Conservation (phyloP, 2,113 vertebrate genomes). For the Neodontobutis hainanensis region DNA sequence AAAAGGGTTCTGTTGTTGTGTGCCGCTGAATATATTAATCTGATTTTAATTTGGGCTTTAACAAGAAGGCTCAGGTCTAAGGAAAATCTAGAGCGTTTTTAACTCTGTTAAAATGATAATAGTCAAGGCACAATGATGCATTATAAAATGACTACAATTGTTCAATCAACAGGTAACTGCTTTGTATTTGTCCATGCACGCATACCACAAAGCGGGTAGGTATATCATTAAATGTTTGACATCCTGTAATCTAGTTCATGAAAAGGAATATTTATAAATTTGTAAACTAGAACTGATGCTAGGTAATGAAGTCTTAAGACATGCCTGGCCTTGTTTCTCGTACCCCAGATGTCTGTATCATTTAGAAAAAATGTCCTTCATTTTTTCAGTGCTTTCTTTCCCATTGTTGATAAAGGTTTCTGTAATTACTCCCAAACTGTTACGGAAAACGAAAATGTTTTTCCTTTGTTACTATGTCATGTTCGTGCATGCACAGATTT, state of each 20-base stretch:
- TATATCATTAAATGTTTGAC: not conserved
- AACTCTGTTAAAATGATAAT: not conserved
- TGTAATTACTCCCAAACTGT: slow-evolving; percentile 7
- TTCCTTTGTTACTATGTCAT: not conserved
- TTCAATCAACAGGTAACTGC: not conserved
- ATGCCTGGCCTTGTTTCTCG: not conserved
- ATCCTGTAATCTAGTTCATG: not conserved
- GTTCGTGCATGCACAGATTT: not conserved
- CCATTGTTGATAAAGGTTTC: not conserved
- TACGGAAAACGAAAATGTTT: not conserved
- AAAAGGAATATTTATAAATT: not conserved
- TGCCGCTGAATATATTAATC: not conserved
- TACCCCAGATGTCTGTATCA: not conserved
- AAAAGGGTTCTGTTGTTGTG: not conserved
- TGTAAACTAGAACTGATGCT: not conserved
- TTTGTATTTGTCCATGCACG: not conserved
- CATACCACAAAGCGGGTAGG: too few species aligned
- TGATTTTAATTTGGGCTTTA: not conserved
- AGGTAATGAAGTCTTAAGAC: not conserved
- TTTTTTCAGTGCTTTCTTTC: not conserved
- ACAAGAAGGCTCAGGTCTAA: not conserved
- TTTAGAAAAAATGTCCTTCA: not conserved
- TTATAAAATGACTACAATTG: not conserved
- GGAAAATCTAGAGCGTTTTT: not conserved
- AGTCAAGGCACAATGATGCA: not conserved